Evolutionary conservation across 2,888 invertebrate species (phyloP).

Genomic region (Philereme transversata): DNA sequence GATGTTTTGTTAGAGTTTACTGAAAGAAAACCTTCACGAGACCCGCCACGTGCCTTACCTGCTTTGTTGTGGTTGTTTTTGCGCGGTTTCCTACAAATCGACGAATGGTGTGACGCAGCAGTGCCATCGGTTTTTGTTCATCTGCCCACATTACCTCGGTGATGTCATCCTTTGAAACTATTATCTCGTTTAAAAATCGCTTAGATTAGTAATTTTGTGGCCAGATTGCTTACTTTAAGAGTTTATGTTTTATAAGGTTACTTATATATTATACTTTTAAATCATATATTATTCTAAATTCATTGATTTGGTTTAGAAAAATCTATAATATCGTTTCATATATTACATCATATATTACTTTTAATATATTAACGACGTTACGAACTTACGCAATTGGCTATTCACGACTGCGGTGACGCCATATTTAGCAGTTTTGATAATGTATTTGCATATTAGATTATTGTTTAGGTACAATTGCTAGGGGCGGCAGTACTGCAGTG

Average conservation of each 20-base stretch:
- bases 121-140: constrained; percentile 58
- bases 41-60: constrained; percentile 47
- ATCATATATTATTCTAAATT: no score
- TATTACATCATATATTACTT: no score
- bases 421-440: not conserved
- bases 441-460: not conserved
- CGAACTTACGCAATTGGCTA: not conserved
- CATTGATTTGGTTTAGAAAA: no score
- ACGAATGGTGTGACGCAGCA: constrained; percentile 56
- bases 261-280: no score
- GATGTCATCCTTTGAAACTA: constrained; percentile 60
- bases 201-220: not conserved
- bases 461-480: not conserved
- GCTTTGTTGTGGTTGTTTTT: constrained; percentile 41
- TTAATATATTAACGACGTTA: no score
- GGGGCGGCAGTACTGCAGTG: no score
- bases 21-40: constrained; percentile 40
- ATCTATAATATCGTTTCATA: no score
- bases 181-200: constrained; percentile 30
- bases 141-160: constrained; percentile 48
- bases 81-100: constrained; percentile 48
- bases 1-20: no score
- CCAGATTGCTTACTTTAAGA: not conserved
- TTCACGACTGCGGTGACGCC: not conserved
- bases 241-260: not conserved